Percentiles rank a stretch among this genome's conserved stretches.
These are phyloP conservation scores for Anolis carolinensis DNA, from an alignment of 2,113 vertebrate genomes.

Conservation along the genomic window DNA sequence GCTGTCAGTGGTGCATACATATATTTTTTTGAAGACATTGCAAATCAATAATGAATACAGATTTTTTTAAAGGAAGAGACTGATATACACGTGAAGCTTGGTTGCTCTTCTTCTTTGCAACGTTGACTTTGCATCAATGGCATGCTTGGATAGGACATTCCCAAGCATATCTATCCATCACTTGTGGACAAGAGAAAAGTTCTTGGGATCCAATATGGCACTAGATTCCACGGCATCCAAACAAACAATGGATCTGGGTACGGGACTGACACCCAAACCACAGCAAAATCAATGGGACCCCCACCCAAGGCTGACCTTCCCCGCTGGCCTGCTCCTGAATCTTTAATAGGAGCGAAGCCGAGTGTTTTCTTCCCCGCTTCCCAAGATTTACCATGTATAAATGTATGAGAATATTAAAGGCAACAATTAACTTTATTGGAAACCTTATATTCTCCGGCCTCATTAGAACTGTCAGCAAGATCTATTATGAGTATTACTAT, in stretches of 20 bases:
- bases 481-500: slow-evolving; percentile 85
- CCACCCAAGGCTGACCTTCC: accelerated
- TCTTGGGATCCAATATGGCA: no score
- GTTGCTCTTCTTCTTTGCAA: not conserved
- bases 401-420: slow-evolving; percentile 82
- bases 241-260: no score
- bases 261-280: not conserved
- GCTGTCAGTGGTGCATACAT: no score
- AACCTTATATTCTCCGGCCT: slow-evolving; percentile 83
- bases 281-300: not conserved
- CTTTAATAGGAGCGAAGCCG: slow-evolving; percentile 63
- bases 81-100: not conserved
- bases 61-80: no score
- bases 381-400: slow-evolving; percentile 82
- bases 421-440: slow-evolving; percentile 87
- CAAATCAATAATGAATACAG: no score
- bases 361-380: slow-evolving; percentile 67
- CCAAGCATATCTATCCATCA: not conserved
- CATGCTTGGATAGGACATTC: no score
- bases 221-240: not conserved
- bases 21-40: no score
- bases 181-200: not conserved
- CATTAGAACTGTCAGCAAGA: slow-evolving; percentile 84
- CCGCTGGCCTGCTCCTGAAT: slow-evolving; percentile 20
- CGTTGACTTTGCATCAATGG: no score